Conservation (phyloP, 2,888 invertebrate genomes). For the Eumacrocentrus americanus region DNA sequence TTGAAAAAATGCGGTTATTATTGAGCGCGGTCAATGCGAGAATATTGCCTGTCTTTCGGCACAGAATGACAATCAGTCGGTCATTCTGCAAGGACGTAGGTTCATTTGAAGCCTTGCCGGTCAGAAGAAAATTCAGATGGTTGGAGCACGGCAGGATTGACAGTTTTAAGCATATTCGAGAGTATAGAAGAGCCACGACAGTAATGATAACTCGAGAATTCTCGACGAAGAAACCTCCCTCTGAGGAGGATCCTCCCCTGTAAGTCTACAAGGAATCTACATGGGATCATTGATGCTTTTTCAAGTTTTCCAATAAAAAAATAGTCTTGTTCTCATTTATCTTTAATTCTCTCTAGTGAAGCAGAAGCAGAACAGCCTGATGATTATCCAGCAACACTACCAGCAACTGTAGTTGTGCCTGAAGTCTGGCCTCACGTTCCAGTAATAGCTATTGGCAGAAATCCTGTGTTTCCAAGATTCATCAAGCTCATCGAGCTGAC, state of each 20-base stretch:
- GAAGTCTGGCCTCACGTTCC: constrained; percentile 97
- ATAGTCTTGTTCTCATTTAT: constrained; percentile 13
- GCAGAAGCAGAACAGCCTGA: constrained; percentile 37
- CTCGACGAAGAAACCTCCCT: constrained; percentile 43
- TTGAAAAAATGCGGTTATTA: constrained; percentile 43
- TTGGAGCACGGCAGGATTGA: constrained; percentile 20
- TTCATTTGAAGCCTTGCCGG: constrained; percentile 31
- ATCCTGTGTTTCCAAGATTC: constrained; percentile 97
- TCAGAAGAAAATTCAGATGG: constrained; percentile 28
- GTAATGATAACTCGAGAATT: constrained; percentile 40
- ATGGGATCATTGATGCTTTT: not conserved
- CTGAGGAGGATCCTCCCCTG: constrained; percentile 45
- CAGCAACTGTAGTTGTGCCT: constrained; percentile 91
- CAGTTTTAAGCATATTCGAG: constrained; percentile 27
- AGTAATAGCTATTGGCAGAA: constrained; percentile 89
- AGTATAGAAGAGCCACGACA: constrained; percentile 33
- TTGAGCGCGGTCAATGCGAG: constrained; percentile 43
- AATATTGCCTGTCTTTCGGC: constrained; percentile 47
- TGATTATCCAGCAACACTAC: constrained; percentile 64
- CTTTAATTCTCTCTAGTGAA: constrained; percentile 28
- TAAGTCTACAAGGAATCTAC: constrained; percentile 20
- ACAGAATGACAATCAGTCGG: constrained; percentile 41
- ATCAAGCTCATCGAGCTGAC: constrained; percentile 96
- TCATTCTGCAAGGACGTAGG: constrained; percentile 35
- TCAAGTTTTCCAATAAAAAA: not conserved